Evolutionary conservation across 2,113 vertebrate species (phyloP).

Genomic region (Falcunculus frontatus): DNA sequence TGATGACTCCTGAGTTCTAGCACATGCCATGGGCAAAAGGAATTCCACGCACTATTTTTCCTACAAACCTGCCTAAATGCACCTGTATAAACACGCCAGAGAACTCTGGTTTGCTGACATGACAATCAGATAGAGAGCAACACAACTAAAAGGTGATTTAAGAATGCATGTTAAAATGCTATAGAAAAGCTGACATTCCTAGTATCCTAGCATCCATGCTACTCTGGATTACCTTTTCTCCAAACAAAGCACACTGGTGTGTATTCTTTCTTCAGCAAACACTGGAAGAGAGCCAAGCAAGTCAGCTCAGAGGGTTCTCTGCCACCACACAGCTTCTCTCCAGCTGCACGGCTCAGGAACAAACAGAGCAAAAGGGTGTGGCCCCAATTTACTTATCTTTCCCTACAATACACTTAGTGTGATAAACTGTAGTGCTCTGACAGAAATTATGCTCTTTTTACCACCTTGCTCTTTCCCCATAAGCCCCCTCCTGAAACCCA

Average conservation of each 20-base stretch:
- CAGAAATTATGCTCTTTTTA: not conserved
- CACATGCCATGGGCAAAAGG: not conserved
- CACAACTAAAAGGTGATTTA: not conserved
- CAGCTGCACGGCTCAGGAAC: not conserved
- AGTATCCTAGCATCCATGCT: not conserved
- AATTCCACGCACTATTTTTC: not conserved
- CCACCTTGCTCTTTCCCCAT: not conserved
- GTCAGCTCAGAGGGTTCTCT: not conserved
- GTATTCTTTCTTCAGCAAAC: not conserved
- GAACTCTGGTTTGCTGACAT: not conserved
- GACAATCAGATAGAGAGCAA: not conserved
- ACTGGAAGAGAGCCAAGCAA: not conserved
- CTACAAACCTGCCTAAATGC: not conserved
- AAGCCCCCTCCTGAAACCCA: not conserved
- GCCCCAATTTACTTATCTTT: not conserved
- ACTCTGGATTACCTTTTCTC: not conserved
- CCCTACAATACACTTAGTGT: not conserved
- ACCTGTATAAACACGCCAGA: not conserved
- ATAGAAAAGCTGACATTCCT: not conserved
- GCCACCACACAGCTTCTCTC: not conserved
- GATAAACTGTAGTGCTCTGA: not conserved
- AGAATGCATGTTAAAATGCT: not conserved
- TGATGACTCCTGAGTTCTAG: not conserved
- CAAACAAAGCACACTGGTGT: not conserved
- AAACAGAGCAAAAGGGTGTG: not conserved